Evolutionary conservation across 2,113 vertebrate genomes (phyloP), one percentile per base, ranked within the genome.

Genomic region (Lethenteron camtschaticum): DNA sequence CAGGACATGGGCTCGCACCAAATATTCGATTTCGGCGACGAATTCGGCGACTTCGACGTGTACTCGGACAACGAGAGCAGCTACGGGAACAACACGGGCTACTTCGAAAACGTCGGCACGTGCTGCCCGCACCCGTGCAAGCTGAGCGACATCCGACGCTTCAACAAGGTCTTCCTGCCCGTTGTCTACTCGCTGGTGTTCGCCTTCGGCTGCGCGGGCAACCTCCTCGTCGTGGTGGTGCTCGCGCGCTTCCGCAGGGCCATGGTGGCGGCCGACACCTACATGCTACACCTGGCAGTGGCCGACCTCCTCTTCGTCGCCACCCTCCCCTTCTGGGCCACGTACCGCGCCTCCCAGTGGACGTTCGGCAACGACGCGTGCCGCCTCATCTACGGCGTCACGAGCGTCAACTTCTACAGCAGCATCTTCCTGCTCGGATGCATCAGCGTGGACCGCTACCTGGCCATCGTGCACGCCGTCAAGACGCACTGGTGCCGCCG

Each of bases 241-340:
- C 91, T 89, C 3, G 78, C 82, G 56, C 80, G 81, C 8, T 91
- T 91, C 13, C 87, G 86, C 77, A 82, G 76, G 72, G 69, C 80
- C 71, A 86, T 84, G 73, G 90, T 87, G 24, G 87, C 95, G 86
- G 95, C 90, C 0, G 90, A 96, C 2, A 78, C 95, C 1, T 95
- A 83, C 72, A 83, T 96, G 71, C 73, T 92, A 56, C 89, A 96
- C 69, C 86, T 96, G 77, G 90, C 91, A 69, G 71, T 92, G 1
- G 85, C 87, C 0, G 91, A 96, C 77, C 79, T 91, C 57, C 75
- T 95, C 0, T 88, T 90, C 2, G 85, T 88, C 13, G 78, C 83
- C 7, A 81, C 82, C 0, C 83, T 96, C 14, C 91, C 91, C 0
- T 79, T 95, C 71, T 85, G 88, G 74, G 83, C 85, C 4, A 81